Evolutionary conservation across 2,113 vertebrate genomes (phyloP).

Genomic region (Hemiprocne comata): DNA sequence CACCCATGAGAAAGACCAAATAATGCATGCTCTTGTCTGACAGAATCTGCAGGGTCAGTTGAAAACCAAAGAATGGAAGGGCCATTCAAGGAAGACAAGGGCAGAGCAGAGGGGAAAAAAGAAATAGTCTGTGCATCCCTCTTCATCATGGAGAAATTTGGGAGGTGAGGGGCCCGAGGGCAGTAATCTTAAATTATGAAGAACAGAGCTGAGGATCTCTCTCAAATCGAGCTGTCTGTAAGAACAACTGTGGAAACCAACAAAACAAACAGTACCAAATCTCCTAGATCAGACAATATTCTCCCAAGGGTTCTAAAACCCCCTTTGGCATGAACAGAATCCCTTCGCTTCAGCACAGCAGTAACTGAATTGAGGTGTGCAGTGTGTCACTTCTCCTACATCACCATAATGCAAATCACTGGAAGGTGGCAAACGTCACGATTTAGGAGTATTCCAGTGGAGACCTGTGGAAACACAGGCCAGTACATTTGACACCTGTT

Average conservation of each 20-base stretch:
- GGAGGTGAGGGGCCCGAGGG: too few species aligned
- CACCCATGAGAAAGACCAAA: not conserved
- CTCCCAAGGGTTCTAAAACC: not conserved
- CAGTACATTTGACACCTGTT: not conserved
- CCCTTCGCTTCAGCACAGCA: not conserved
- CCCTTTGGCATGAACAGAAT: not conserved
- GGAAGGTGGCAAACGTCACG: not conserved
- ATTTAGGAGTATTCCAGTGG: not conserved
- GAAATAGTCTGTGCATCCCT: not conserved
- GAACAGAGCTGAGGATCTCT: not conserved
- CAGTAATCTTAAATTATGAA: not conserved
- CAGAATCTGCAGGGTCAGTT: not conserved
- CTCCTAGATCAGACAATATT: not conserved
- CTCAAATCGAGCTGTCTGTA: not conserved
- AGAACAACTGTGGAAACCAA: not conserved
- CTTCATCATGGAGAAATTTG: not conserved
- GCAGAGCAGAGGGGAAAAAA: not conserved
- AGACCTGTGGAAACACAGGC: not conserved
- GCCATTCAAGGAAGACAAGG: not conserved
- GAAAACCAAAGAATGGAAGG: not conserved
- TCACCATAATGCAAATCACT: accelerated
- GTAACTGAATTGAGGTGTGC: accelerated
- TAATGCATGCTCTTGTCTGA: not conserved
- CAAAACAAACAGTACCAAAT: not conserved
- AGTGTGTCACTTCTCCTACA: not conserved